Percentiles rank a stretch among this genome's conserved stretches.
Conservation (phyloP, 2,888 invertebrate species). For the Schrankia costaestrigalis region DNA sequence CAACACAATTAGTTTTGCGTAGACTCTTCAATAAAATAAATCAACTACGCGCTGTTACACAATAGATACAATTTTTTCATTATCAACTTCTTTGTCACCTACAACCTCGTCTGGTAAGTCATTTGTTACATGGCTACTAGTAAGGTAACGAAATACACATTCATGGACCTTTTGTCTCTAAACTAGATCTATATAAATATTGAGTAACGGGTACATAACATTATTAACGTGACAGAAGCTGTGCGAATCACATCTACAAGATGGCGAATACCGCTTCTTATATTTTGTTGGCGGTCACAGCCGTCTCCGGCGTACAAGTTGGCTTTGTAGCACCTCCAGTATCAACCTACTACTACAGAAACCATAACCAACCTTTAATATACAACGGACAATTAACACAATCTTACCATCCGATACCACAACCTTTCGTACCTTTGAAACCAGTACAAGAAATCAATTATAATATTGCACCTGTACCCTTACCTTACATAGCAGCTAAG, state of each 20-base stretch:
- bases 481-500: conserved; percentile 62
- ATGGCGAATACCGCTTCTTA: conserved; percentile 55
- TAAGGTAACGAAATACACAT: conserved; percentile 52
- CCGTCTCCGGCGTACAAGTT: conserved; percentile 59
- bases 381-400: conserved; percentile 64
- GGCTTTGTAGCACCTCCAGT: conserved; percentile 70
- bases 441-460: conserved; percentile 50
- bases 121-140: conserved; percentile 73
- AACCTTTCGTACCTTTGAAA: conserved; percentile 51
- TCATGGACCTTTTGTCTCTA: conserved; percentile 67
- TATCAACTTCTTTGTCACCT: conserved; percentile 67
- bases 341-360: conserved; percentile 78
- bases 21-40: conserved; percentile 41
- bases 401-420: conserved; percentile 47
- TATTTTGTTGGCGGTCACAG: conserved; percentile 47
- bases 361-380: conserved; percentile 71
- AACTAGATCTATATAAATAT: conserved; percentile 75
- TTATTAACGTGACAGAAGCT: conserved; percentile 62
- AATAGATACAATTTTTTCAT: conserved; percentile 59
- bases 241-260: conserved; percentile 59
- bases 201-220: conserved; percentile 68
- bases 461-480: conserved; percentile 53
- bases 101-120: conserved; percentile 72
- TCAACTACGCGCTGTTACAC: conserved; percentile 60
- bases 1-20: conserved; percentile 18